Evolutionary conservation across 2,113 vertebrate genomes (phyloP), one percentile per base, ranked within the genome.

Genomic region (Hippocampus mohnikei): DNA sequence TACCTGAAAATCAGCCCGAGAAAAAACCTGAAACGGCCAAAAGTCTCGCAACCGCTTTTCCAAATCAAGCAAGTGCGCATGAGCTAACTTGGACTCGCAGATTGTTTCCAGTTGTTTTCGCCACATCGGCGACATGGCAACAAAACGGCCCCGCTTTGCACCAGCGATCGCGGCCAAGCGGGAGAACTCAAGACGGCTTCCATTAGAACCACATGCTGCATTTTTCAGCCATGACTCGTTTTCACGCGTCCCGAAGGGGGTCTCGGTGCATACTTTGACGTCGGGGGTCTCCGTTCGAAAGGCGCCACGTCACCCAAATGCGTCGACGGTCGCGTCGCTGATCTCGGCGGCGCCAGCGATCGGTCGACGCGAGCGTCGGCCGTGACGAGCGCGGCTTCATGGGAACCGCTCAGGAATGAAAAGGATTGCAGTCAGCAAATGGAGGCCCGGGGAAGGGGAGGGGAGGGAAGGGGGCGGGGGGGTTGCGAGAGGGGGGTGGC

Each of bases 131-230:
- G 79, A 80, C 74, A 79, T 73, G 1, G 79, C 79, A 84, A 84
- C 78, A 85, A 42, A 88, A 86, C 74, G 75, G 67, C 25, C 25
- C 80, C 85, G 72, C 87, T 90, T 89, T 89, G 78, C 84, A 79
- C 71, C 81, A 79, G 78, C 85, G 69, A 46, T 81, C 85, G 75
- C 52, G 48, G 83, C 87, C 84, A 87, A 91, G 87, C 87, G 87
- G 85, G 83, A 80, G 87, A 91, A 89, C 81, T 72, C 73, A 78
- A 77, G 76, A 85, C 66, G 76, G 76, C 53, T 55, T 40, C 85
- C 85, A 92, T 92, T 86, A 77, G 86, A 87, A 91, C 87, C 92
- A 92, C 89, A 90, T 92, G 91, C 78, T 84, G 82, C 90, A 91
- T 93, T 91, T 91, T 88, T 91, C 33, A 83, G 87, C 88, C 75